Evolutionary conservation across 2,113 vertebrate genomes (phyloP), one percentile per base, ranked within the genome.

Genomic region (Pyxicephalus adspersus): DNA sequence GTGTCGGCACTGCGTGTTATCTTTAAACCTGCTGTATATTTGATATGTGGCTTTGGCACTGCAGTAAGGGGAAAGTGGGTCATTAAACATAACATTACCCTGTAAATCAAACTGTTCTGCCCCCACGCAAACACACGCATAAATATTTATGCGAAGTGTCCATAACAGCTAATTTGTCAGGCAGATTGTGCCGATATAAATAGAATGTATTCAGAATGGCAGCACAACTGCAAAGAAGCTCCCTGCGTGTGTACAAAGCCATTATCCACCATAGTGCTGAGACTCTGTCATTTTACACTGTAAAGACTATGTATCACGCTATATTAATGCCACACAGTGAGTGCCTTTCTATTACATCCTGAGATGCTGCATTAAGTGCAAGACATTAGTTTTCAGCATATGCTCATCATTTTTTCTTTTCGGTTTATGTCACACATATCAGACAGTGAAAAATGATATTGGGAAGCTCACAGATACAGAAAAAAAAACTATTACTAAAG

Each of bases 61-160:
- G 79, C 72, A 73, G 68, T 57, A 51, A 81, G 70, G 68, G 28
- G 70, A 81, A 31, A 81, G 79, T 74, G 79, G 79, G 79, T 81
- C 79, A 81, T 81, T 81, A 81, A 81, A 81, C 79, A 81, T 55
- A 81, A 26, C 79, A 81, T 81, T 81, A 81, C 79, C 79, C 79
- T 81, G 79, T 81, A 81, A 81, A 81, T 81, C 79, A 81, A 74
- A 81, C 68, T 74, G 79, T 81, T 81, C 79, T 81, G 68, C 79
- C 79, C 79, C 79, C 79, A 81, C 51, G 60, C 79, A 81, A 81
- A 81, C 70, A 81, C 38, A 74, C 70, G 79, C 79, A 81, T 81
- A 81, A 81, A 81, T 81, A 81, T 81, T 81, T 81, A 81, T 81
- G 79, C 70, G 74, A 81, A 81, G 70, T 74, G 79, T 81, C 79